A percentile compares a stretch with the other conserved stretches of the same genome.
phyloP scores from a whole-genome alignment of 2,113 vertebrate species.

The Salminus brasiliensis region DNA sequence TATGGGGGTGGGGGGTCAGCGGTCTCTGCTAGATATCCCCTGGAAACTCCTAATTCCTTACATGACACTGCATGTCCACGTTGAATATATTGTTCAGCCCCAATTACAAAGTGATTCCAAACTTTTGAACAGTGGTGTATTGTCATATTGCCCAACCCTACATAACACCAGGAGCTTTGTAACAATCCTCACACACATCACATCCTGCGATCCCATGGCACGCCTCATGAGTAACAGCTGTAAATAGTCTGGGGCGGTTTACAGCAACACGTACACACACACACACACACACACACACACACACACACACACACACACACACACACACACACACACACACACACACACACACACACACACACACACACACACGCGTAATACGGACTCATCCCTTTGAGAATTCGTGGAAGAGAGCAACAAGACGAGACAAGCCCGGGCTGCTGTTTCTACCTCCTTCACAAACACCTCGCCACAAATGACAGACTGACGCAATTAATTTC shows the following conservation, averaged over 20 bases:
- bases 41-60: too few relatives aligned
- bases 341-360: not conserved
- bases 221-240: conserved; percentile 18
- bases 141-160: too few relatives aligned
- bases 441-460: not conserved
- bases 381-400: not conserved
- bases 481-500: not conserved
- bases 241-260: conserved; percentile 30
- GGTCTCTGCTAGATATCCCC: too few relatives aligned
- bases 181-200: not conserved
- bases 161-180: not conserved
- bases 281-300: not conserved
- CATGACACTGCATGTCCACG: too few relatives aligned
- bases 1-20: too few relatives aligned
- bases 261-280: not conserved
- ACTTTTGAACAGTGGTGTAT: too few relatives aligned
- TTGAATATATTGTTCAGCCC: too few relatives aligned
- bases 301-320: not conserved
- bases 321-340: not conserved
- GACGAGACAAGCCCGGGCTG: not conserved
- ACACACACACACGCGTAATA: not conserved
- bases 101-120: too few relatives aligned
- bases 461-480: not conserved
- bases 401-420: not conserved
- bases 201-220: not conserved